phyloP scores from a whole-genome alignment of 2,888 invertebrate genomes.

The Gandaritis pyraliata region DNA sequence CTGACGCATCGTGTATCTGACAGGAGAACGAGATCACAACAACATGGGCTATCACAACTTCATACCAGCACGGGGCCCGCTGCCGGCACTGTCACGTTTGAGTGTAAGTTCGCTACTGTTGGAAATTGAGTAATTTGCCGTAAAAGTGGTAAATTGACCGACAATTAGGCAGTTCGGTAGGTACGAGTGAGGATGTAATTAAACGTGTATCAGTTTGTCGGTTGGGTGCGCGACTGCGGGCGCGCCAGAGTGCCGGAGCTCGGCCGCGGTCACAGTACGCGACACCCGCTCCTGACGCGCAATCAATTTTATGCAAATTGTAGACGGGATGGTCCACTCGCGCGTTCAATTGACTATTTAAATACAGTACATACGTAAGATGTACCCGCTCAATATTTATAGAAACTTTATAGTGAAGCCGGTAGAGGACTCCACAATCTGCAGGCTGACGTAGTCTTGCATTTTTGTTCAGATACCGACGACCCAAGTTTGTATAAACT shows the following conservation, averaged over 20 bases:
- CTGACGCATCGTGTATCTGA: slow-evolving; percentile 71
- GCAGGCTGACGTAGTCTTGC: not conserved
- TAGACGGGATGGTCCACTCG: slow-evolving; percentile 65
- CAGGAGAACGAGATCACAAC: slow-evolving; percentile 62
- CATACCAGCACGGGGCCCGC: slow-evolving; percentile 62
- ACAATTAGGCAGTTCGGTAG: slow-evolving; percentile 57
- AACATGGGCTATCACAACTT: slow-evolving; percentile 57
- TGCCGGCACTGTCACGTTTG: slow-evolving; percentile 38
- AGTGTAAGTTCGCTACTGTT: slow-evolving; percentile 31
- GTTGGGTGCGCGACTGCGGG: slow-evolving; percentile 78
- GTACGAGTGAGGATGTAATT: slow-evolving; percentile 73
- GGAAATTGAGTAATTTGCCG: slow-evolving; percentile 62
- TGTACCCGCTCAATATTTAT: slow-evolving; percentile 45
- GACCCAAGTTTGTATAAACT: not conserved
- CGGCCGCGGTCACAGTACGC: slow-evolving; percentile 56
- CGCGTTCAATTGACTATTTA: slow-evolving; percentile 63
- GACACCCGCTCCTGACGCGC: slow-evolving; percentile 64
- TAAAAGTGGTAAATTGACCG: slow-evolving; percentile 69
- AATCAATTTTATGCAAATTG: slow-evolving; percentile 83
- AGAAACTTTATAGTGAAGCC: slow-evolving; percentile 14
- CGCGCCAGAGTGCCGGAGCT: slow-evolving; percentile 39
- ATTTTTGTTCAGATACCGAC: not conserved
- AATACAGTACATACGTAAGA: slow-evolving; percentile 53
- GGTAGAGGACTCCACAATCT: slow-evolving; percentile 7
- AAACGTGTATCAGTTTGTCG: slow-evolving; percentile 80